phyloP scores from a whole-genome alignment of 2,888 invertebrate genomes.

The Harpagoxenus sublaevis region DNA sequence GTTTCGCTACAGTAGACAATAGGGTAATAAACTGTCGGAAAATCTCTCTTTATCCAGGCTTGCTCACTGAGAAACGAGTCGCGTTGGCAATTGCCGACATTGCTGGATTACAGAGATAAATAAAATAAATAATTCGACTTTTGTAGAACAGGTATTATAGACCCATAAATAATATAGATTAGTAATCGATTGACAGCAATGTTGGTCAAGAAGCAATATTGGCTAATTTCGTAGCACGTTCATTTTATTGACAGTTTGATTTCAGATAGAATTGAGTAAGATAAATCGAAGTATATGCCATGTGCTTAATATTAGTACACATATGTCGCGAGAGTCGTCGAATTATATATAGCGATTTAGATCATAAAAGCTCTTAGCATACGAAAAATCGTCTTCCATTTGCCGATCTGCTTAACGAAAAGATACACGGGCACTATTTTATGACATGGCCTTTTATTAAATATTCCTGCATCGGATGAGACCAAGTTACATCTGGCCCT shows the following conservation, averaged over 20 bases:
- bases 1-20: conserved; percentile 44
- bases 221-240: neutral
- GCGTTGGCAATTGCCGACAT: conserved; percentile 26
- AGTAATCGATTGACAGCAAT: neutral
- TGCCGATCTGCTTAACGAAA: conserved; percentile 13
- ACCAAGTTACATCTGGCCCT: conserved; percentile 64
- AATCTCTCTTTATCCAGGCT: conserved; percentile 25
- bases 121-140: conserved; percentile 6
- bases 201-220: neutral
- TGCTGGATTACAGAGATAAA: neutral
- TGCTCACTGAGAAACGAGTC: conserved; percentile 13
- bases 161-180: neutral
- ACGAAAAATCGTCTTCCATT: conserved; percentile 5
- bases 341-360: conserved; percentile 17
- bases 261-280: neutral
- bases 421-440: conserved; percentile 40
- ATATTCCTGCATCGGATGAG: conserved; percentile 69
- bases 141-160: neutral
- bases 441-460: conserved; percentile 65
- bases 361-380: neutral
- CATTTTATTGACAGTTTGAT: neutral
- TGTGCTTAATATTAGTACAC: neutral
- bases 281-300: neutral
- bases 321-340: neutral
- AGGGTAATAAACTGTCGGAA: conserved; percentile 43